Conservation (phyloP, 2,797 vertebrate genomes). For the Scolopax bukidnonensis region DNA sequence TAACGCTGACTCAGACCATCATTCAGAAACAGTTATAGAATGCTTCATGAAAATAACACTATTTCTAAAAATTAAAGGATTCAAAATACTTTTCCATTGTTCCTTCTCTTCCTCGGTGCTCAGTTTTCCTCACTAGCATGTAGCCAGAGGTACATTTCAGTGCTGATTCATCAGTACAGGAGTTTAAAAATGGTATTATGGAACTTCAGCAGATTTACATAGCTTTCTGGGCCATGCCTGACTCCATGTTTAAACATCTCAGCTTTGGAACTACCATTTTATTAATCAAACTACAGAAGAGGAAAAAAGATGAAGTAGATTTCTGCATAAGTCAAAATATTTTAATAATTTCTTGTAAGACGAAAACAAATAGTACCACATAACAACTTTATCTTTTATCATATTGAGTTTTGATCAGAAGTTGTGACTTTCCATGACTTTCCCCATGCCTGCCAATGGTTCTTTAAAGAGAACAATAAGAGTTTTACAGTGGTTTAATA, state of each 20-base stretch:
- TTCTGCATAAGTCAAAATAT: background rate
- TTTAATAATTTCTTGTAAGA: background rate
- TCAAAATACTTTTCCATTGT: background rate
- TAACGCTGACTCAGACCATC: slow-evolving; percentile 40
- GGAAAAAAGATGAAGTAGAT: background rate
- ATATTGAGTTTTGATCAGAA: background rate
- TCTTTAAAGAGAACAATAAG: background rate
- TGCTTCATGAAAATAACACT: background rate
- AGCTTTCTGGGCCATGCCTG: background rate
- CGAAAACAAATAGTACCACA: background rate
- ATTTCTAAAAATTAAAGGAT: background rate
- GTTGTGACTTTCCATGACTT: background rate
- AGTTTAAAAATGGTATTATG: background rate
- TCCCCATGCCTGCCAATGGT: background rate
- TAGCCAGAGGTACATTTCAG: background rate
- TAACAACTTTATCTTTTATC: background rate
- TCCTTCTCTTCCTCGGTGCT: background rate
- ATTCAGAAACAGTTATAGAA: background rate
- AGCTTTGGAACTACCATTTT: background rate
- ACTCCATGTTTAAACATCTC: background rate
- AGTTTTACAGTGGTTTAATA: background rate
- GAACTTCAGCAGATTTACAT: background rate
- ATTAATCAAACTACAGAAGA: background rate
- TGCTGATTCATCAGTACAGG: background rate
- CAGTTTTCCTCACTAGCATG: background rate